phyloP scores from a whole-genome alignment of 37 sponge, comb jelly and placozoan species.

The Cliona cf. orientalis region DNA sequence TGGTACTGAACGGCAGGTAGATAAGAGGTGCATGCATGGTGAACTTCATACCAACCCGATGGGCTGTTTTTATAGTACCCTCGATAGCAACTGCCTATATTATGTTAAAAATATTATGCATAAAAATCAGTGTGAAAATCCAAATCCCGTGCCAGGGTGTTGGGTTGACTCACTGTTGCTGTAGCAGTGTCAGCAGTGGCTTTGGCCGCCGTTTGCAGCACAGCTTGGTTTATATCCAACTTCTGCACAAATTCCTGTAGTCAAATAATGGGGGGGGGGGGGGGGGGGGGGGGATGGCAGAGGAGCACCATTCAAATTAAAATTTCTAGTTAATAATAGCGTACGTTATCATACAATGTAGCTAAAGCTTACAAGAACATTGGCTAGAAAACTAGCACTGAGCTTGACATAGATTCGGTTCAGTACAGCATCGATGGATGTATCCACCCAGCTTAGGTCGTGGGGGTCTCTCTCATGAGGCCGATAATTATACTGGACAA shows the following conservation, averaged over 20 bases:
- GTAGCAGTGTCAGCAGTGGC: constrained; percentile 66
- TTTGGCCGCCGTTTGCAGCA: constrained; percentile 34
- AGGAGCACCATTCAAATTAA: too few relatives aligned
- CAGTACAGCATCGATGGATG: constrained; percentile 27
- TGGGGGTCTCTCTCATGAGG: constrained; percentile 41
- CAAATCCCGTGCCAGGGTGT: too few relatives aligned
- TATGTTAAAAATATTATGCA: not conserved
- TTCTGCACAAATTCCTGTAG: constrained; percentile 48
- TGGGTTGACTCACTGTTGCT: constrained; percentile 47
- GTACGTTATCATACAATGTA: not conserved
- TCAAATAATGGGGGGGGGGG: not conserved
- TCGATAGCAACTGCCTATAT: constrained; percentile 67
- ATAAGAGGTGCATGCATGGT: constrained; percentile 55
- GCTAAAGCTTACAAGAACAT: constrained; percentile 38
- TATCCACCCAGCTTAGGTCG: constrained; percentile 47
- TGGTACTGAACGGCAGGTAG: constrained; percentile 26
- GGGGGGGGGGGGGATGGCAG: not conserved
- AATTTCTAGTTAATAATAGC: too few relatives aligned
- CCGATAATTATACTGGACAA: constrained; percentile 28
- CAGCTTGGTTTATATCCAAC: constrained; percentile 33
- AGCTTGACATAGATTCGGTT: constrained; percentile 34
- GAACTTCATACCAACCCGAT: constrained; percentile 39
- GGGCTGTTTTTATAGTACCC: constrained; percentile 47
- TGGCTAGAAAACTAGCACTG: constrained; percentile 34
- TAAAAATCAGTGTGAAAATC: not conserved